Percentiles rank a stretch among this genome's conserved stretches.
phyloP scores from a whole-genome alignment of 2,888 invertebrate genomes.

The Microchrysa polita region DNA sequence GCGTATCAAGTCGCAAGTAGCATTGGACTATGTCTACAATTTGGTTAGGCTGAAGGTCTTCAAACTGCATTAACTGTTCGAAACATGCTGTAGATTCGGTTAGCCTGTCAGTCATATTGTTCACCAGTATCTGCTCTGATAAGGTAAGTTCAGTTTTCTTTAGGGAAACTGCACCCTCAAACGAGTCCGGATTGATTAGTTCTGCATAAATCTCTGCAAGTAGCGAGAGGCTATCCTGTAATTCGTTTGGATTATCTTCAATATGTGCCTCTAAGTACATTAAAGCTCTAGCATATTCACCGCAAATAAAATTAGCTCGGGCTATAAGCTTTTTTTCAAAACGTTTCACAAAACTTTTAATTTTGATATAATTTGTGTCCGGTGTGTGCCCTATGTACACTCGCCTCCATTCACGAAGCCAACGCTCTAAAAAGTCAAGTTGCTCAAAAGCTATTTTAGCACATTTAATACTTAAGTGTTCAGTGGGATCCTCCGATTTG shows the following conservation, averaged over 20 bases:
- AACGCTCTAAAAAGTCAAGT: conserved; percentile 79
- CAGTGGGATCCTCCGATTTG: conserved; percentile 51
- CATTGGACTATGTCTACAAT: conserved; percentile 83
- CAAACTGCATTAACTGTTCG: conserved; percentile 78
- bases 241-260: conserved; percentile 66
- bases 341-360: conserved; percentile 63
- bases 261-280: conserved; percentile 81
- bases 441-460: conserved; percentile 77
- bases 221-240: conserved; percentile 71
- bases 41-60: conserved; percentile 65
- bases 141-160: conserved; percentile 80
- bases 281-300: conserved; percentile 78
- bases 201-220: conserved; percentile 85
- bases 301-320: conserved; percentile 77
- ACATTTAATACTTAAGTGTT: conserved; percentile 68
- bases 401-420: conserved; percentile 71
- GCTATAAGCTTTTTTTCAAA: conserved; percentile 75
- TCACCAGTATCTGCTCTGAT: conserved; percentile 83
- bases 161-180: conserved; percentile 81
- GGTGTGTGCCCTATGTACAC: conserved; percentile 38
- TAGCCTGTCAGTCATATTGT: conserved; percentile 83
- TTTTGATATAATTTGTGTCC: conserved; percentile 53
- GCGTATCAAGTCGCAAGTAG: conserved; percentile 87
- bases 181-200: conserved; percentile 90
- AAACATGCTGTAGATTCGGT: conserved; percentile 90